phyloP scores from a whole-genome alignment of 2,888 invertebrate genomes.

The Leptothorax acervorum region DNA sequence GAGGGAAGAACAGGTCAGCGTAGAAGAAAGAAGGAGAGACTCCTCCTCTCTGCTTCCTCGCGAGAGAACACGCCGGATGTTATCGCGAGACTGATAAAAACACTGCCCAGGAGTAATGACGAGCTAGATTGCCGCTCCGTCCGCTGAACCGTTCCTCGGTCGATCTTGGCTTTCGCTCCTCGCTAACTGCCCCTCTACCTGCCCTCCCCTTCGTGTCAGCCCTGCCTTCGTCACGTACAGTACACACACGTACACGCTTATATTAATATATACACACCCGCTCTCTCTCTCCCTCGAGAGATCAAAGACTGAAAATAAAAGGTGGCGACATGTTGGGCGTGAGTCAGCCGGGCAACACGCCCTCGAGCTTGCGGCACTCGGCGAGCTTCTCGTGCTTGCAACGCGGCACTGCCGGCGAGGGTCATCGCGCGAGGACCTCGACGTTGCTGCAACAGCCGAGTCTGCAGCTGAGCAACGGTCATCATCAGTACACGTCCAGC shows the following conservation, averaged over 20 bases:
- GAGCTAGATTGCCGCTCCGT: conserved; percentile 62
- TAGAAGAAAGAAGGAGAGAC: conserved; percentile 47
- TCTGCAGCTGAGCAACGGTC: conserved; percentile 70
- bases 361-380: conserved; percentile 85
- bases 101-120: conserved; percentile 67
- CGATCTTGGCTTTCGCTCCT: conserved; percentile 51
- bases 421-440: conserved; percentile 84
- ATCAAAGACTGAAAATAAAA: conserved; percentile 69
- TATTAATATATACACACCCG: conserved; percentile 27
- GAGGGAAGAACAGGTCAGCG: conserved; percentile 46
- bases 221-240: conserved; percentile 20
- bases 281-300: conserved; percentile 51
- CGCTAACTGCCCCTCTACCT: conserved; percentile 38
- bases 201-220: conserved; percentile 6
- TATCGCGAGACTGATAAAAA: conserved; percentile 46
- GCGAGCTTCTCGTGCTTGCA: conserved; percentile 86
- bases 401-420: conserved; percentile 81
- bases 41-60: not conserved
- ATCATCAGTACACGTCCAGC: conserved; percentile 70
- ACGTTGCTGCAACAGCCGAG: conserved; percentile 85
- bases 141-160: conserved; percentile 46
- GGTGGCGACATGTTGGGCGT: conserved; percentile 82
- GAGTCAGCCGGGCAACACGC: conserved; percentile 84
- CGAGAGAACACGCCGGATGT: conserved; percentile 36
- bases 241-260: conserved; percentile 17